Base-by-base conservation (phyloP, 2,888 invertebrate species). In the Deilephila elpenor region DNA sequence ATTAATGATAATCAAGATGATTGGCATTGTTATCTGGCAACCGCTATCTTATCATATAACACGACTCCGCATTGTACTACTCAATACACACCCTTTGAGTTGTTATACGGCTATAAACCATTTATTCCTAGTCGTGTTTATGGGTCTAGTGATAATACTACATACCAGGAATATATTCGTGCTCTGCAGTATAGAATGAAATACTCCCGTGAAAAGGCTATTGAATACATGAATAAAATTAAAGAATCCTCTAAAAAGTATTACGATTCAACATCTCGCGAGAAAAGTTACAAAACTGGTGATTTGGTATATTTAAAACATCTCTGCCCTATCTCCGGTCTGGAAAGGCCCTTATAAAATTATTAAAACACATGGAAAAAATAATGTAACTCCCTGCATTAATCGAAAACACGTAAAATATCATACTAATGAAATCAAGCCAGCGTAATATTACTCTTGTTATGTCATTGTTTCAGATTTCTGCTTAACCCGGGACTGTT, bases 341-440 rank as follows among this genome's bases (percentile, higher is more conserved):
- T 60, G 60, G 60, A 60, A 37, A 37, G 37, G 37, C 37, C 62
- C 8, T 59, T 59, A 59, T 59, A 72, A 72, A 56, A 20, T 56
- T 8, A 20, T 60, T 4, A 72, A 72, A 59, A 59, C 25, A 20
- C 59, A 59, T 19, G 59, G 59, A 20, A 59, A 59, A 20, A n/a
- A 59, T 25, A 59, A n/a, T 59, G n/a, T 59, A 19, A 20, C 59
- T 25, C 59, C n/a, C n/a, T 25, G 2, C 7, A 59, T 59, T 20
- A 59, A 59, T 19, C n/a, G 59, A 59, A n/a, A 25, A n/a, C 59
- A 59, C 59, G 19, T 59, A 25, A 59, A 59, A 11, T 25, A 59
- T 19, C 59, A 59, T 25, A 20, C 7, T 59, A 25, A 59, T 25
- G 59, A 59, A 59, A 25, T 59, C 25, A 59, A 59, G 11, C 59